phyloP scores from a whole-genome alignment of 1,140 invertebrate species.

The Bombus soroeensis region DNA sequence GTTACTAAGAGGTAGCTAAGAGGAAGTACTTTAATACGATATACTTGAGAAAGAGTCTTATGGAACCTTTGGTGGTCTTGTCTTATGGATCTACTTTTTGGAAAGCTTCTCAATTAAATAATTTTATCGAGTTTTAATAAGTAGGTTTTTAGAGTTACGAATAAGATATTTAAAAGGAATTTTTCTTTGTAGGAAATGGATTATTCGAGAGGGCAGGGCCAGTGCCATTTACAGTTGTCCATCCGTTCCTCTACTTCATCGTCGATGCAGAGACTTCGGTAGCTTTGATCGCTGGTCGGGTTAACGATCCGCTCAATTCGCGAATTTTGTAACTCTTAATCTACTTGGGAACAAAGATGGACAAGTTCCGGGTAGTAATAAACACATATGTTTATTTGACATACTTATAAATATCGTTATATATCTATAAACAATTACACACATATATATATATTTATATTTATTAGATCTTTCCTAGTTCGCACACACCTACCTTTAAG shows the following conservation, averaged over 20 bases:
- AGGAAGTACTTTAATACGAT: neutral
- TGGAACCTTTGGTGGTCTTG: neutral
- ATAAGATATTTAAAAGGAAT: neutral
- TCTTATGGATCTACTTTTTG: neutral
- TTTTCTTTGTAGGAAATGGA: slow-evolving; percentile 64
- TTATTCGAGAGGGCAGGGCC: slow-evolving; percentile 80
- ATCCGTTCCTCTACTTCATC: slow-evolving; percentile 92
- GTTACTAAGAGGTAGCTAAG: no score
- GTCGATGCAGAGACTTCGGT: slow-evolving; percentile 90
- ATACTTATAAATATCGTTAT: slow-evolving; percentile 75
- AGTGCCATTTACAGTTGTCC: slow-evolving; percentile 88
- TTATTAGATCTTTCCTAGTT: slow-evolving; percentile 58
- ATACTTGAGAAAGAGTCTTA: neutral
- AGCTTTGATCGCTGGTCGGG: slow-evolving; percentile 89
- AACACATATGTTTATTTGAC: slow-evolving; percentile 75
- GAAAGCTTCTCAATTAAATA: neutral
- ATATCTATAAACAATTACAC: slow-evolving; percentile 71
- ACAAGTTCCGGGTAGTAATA: slow-evolving; percentile 60
- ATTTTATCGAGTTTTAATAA: neutral
- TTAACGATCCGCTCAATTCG: slow-evolving; percentile 91
- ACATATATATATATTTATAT: slow-evolving; percentile 60
- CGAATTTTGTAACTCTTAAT: slow-evolving; percentile 84
- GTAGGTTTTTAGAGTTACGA: neutral
- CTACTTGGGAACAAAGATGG: neutral
- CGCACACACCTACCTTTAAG: slow-evolving; percentile 57